Percentiles rank a stretch among this genome's conserved stretches.
Conservation (phyloP, 2,113 vertebrate species). For the Oxygymnocypris stewartii region DNA sequence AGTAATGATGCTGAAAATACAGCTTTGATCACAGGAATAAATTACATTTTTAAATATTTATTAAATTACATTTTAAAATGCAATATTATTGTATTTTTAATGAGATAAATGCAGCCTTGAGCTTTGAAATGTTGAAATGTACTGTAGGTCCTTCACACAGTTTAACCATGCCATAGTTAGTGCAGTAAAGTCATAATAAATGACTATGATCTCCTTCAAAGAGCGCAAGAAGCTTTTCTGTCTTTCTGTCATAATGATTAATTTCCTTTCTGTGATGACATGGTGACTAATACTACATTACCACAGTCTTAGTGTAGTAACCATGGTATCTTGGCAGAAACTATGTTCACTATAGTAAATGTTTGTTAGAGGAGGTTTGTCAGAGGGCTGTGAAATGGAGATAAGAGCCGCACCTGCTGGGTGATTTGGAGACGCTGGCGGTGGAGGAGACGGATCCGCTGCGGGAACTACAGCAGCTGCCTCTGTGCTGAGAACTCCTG, state of each 20-base stretch:
- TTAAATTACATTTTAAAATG: not conserved
- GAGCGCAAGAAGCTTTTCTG: not conserved
- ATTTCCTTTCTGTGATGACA: not conserved
- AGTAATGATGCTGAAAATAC: too few species aligned
- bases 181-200: not conserved
- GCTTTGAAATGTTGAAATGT: too few species aligned
- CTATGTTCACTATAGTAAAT: not conserved
- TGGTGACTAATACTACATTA: not conserved
- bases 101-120: too few species aligned
- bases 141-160: not conserved
- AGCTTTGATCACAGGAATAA: not conserved
- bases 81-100: too few species aligned
- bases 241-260: not conserved
- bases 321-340: not conserved
- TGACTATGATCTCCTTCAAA: not conserved
- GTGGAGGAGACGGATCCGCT: conserved; percentile 88
- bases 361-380: not conserved
- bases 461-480: conserved; percentile 88
- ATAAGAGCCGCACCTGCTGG: conserved; percentile 80
- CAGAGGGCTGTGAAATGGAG: not conserved
- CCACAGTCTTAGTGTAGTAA: not conserved
- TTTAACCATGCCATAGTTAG: not conserved
- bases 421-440: conserved; percentile 85
- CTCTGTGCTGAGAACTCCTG: conserved; percentile 82
- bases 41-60: not conserved